Conservation (phyloP, 2,888 invertebrate species). For the Lymantria monacha region DNA sequence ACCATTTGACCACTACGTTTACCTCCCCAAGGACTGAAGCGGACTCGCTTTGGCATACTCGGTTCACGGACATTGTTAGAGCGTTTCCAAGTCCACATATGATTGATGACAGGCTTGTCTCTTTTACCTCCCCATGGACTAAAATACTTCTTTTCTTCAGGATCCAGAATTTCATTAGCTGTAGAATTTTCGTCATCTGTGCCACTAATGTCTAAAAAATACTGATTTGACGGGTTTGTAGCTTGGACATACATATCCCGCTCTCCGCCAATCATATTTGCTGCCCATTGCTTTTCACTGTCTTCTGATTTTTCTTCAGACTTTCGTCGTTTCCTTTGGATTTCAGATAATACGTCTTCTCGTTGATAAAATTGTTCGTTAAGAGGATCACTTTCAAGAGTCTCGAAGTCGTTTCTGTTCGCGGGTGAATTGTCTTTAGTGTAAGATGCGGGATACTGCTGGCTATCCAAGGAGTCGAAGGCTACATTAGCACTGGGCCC, state of each 20-base stretch:
- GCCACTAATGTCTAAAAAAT: constrained; percentile 31
- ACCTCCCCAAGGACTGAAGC: constrained; percentile 77
- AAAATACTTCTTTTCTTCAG: constrained; percentile 60
- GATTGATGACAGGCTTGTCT: constrained; percentile 40
- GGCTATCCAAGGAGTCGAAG: constrained; percentile 44
- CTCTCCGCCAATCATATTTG: constrained; percentile 51
- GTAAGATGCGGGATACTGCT: constrained; percentile 49
- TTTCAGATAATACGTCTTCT: constrained; percentile 10
- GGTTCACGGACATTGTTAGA: constrained; percentile 58
- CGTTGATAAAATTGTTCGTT: constrained; percentile 31
- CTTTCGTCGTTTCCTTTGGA: constrained; percentile 39
- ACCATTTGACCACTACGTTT: constrained; percentile 70
- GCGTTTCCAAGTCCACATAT: constrained; percentile 72
- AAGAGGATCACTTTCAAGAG: constrained; percentile 12
- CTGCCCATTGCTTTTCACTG: constrained; percentile 44
- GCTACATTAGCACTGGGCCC: constrained; percentile 43
- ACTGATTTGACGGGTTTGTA: constrained; percentile 37
- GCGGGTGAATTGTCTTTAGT: constrained; percentile 29
- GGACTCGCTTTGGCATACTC: constrained; percentile 73
- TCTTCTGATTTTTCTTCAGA: constrained; percentile 37
- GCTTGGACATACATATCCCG: constrained; percentile 45
- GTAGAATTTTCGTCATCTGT: constrained; percentile 45
- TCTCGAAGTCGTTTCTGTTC: constrained; percentile 19
- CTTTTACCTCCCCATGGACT: constrained; percentile 77
- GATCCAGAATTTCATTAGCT: constrained; percentile 11